Evolutionary conservation across 2,888 invertebrate genomes (phyloP).

Genomic region (Xanthia icteritia): DNA sequence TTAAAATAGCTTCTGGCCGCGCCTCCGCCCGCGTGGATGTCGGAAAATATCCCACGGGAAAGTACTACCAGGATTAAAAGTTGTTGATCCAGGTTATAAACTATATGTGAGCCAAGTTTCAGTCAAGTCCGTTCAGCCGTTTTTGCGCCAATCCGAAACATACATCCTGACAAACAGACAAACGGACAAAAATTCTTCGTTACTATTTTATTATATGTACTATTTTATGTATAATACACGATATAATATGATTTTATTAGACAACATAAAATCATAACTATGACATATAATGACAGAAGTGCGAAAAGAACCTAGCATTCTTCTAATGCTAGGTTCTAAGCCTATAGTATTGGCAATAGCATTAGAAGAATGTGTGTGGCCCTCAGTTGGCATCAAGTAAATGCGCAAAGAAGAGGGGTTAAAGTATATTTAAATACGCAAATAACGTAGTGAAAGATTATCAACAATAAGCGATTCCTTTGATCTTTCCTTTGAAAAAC

Average conservation of each 20-base stretch:
- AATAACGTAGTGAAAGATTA: background rate
- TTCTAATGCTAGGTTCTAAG: too few species aligned
- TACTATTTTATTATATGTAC: background rate
- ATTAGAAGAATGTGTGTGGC: too few species aligned
- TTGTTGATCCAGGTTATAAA: background rate
- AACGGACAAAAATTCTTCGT: background rate
- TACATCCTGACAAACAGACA: background rate
- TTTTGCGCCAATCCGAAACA: background rate
- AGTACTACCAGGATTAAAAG: background rate
- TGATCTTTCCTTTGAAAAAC: background rate
- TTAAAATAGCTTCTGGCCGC: background rate
- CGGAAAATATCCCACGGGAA: background rate
- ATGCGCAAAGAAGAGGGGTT: background rate
- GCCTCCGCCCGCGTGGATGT: background rate
- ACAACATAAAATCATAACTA: background rate
- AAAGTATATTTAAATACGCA: too few species aligned
- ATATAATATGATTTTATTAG: background rate
- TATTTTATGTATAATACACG: background rate
- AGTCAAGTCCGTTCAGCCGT: background rate
- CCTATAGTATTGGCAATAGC: too few species aligned
- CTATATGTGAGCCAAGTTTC: background rate
- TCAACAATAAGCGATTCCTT: background rate
- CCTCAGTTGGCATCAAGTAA: background rate
- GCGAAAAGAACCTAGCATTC: background rate
- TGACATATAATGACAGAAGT: background rate